Base-by-base conservation (phyloP, 2,113 vertebrate species). In the Willisornis vidua region DNA sequence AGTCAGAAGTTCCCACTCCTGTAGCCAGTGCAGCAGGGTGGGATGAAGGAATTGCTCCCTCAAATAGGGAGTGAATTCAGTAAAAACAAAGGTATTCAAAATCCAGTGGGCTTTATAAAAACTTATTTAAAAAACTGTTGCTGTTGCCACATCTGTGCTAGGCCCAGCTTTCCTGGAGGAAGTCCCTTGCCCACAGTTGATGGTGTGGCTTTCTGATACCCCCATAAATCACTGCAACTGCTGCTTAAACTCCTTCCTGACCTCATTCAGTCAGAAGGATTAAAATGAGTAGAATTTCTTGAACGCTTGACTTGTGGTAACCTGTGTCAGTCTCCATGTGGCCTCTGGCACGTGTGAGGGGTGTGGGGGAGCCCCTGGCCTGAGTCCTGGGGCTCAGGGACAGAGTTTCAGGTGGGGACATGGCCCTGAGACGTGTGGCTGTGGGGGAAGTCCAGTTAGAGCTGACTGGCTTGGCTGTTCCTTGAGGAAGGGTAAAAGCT, bases 351-450 rank as follows among this genome's bases (percentile, higher is more conserved):
- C 43, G 7, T 52, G 63, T 46, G 48, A 0, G 66, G 75, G 79
- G 2, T 66, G n/a, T 10, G 59, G 62, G 48, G 58, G 67, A 74
- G 75, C 45, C 67, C 22, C 0, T 24, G 57, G 17, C 43, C 33
- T 5, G 0, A 0, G 0, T 48, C 6, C 52, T 45, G 51, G 23
- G 49, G 15, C 46, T 87, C n/a, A 49, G 46, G 28, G 54, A 3
- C 33, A 29, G 7, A 4, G 7, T 22, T 35, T 14, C 18, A 26
- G 9, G 10, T 45, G 72, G 49, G 67, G 18, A 31, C 5, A 8
- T 4, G 5, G 20, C 11, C 25, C 5, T 9, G 10, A 4, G 33
- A 9, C 0, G 2, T 15, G 8, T 17, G 6, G 63, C 46, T 31
- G 16, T 7, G 7, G 48, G 31, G 24, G 6, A 66, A 1, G 39